These are phyloP conservation scores for Drosophila prostipennis DNA, from an alignment of 2,888 invertebrate species.

Conservation along the genomic window DNA sequence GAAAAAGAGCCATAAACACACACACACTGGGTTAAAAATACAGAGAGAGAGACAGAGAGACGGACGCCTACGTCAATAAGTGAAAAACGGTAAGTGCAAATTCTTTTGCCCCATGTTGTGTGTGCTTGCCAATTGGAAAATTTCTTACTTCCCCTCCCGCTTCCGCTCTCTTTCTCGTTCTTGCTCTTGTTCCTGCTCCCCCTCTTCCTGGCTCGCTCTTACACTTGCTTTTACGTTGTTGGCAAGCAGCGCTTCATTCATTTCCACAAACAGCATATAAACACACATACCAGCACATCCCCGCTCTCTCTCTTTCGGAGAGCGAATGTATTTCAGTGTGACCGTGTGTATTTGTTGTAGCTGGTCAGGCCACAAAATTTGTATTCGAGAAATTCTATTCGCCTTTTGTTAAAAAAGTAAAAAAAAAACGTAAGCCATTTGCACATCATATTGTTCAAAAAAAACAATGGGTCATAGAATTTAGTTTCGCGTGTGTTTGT, in stretches of 20 bases:
- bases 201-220: constrained; percentile 58
- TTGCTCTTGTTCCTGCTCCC: constrained; percentile 45
- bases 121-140: constrained; percentile 71
- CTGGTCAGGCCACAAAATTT: constrained; percentile 63
- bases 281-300: constrained; percentile 33
- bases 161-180: constrained; percentile 1
- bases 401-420: constrained; percentile 41
- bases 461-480: constrained; percentile 44
- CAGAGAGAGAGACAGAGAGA: constrained; percentile 5
- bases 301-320: constrained; percentile 6
- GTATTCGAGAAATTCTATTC: constrained; percentile 34
- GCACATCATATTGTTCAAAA: constrained; percentile 58
- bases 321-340: constrained; percentile 23
- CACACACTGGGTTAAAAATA: constrained; percentile 1
- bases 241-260: constrained; percentile 65
- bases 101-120: constrained; percentile 41
- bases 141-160: constrained; percentile 53
- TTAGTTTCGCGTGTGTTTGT: constrained; percentile 24
- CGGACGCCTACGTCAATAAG: constrained; percentile 74
- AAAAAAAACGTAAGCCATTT: constrained; percentile 58
- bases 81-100: constrained; percentile 68
- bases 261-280: constrained; percentile 53
- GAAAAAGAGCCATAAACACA: constrained; percentile 41
- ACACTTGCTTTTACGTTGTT: constrained; percentile 53
- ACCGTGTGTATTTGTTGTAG: constrained; percentile 52